These are phyloP conservation scores for Parus major DNA, from an alignment of 2,113 vertebrate species.

Conservation along the genomic window DNA sequence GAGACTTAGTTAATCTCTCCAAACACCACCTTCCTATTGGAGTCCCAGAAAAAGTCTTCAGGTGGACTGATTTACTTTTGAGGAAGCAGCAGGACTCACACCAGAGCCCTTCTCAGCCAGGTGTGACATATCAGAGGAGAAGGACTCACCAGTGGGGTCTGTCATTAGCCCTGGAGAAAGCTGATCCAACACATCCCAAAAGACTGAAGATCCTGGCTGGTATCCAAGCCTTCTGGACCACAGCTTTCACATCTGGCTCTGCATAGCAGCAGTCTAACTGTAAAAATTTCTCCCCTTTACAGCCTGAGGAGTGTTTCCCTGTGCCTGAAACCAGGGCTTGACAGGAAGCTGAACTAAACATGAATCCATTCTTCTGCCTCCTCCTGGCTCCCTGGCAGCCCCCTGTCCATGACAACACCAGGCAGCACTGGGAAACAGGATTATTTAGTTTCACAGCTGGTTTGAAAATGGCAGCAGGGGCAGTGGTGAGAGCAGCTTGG, in stretches of 20 bases:
- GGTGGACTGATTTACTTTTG: background rate
- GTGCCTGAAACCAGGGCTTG: background rate
- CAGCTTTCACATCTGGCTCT: background rate
- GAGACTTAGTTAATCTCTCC: background rate
- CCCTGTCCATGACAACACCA: background rate
- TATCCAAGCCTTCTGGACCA: background rate
- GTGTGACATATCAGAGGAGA: background rate
- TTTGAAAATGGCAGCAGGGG: conserved; percentile 29
- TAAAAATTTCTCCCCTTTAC: background rate
- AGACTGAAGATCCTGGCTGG: background rate
- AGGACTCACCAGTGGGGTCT: background rate
- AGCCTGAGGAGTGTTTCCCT: background rate
- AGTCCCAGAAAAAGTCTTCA: background rate
- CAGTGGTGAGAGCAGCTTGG: conserved; percentile 24
- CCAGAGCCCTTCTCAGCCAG: background rate
- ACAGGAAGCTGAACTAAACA: background rate
- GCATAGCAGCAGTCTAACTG: background rate
- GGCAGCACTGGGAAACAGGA: background rate
- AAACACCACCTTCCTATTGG: background rate
- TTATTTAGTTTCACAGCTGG: background rate
- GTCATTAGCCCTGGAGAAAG: background rate
- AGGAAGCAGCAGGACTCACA: background rate
- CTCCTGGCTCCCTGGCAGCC: background rate
- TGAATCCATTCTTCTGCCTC: background rate
- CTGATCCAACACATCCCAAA: background rate